phyloP scores from a whole-genome alignment of 2,113 vertebrate genomes.

The Phocoena phocoena region DNA sequence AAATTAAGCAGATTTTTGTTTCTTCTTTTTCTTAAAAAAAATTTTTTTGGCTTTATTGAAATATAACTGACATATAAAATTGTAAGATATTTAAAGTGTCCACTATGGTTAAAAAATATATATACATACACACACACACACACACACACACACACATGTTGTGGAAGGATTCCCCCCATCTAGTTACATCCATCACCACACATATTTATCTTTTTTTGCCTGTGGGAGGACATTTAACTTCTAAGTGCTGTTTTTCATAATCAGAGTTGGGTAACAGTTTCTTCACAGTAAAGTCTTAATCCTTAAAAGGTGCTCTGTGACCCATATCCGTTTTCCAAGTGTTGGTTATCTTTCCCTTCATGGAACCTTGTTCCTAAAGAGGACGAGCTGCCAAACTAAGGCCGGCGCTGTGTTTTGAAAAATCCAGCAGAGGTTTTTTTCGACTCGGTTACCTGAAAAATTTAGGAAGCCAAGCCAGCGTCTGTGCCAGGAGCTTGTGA shows the following conservation, averaged over 20 bases:
- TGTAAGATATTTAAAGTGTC: neutral
- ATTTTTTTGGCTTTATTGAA: fast-evolving
- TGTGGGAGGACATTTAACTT: neutral
- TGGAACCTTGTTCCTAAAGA: neutral
- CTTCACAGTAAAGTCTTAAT: neutral
- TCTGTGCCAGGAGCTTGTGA: neutral
- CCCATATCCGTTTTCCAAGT: neutral
- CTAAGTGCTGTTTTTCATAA: neutral
- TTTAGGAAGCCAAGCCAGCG: neutral
- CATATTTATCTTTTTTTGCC: neutral
- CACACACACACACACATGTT: too few species aligned
- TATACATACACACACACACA: too few species aligned
- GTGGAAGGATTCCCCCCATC: neutral
- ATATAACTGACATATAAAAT: neutral
- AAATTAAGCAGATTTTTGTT: neutral
- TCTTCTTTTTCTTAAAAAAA: neutral
- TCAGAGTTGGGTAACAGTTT: neutral
- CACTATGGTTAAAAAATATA: too few species aligned
- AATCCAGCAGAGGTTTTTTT: neutral
- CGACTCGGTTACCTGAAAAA: neutral
- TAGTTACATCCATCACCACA: neutral
- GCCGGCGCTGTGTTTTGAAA: neutral
- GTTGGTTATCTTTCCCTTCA: neutral
- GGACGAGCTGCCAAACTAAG: neutral
- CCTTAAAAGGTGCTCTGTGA: neutral